Conservation (phyloP, 2,797 vertebrate species). For the Coilia nasus region DNA sequence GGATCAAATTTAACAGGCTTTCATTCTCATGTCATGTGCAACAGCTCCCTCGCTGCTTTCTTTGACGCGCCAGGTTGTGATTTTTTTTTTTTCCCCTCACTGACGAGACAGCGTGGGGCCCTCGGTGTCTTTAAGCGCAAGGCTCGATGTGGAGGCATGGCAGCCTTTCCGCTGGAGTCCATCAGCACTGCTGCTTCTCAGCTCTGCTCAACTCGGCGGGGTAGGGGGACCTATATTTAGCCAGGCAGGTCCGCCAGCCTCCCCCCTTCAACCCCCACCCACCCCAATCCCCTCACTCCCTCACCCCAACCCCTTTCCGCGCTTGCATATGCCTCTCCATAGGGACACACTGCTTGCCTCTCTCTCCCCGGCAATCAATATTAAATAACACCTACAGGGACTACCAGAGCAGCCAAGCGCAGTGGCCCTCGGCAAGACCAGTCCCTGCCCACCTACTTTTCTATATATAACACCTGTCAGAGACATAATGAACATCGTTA, state of each 20-base stretch:
- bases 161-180: conserved; percentile 46
- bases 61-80: not conserved
- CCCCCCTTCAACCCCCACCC: conserved; percentile 22
- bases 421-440: conserved; percentile 66
- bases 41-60: not conserved
- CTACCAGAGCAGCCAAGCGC: conserved; percentile 60
- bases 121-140: conserved; percentile 40
- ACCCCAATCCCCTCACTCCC: too few relatives aligned
- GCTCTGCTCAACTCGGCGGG: conserved; percentile 38
- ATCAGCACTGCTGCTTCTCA: conserved; percentile 55
- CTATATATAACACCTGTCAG: conserved; percentile 73
- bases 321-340: conserved; percentile 53
- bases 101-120: not conserved
- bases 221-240: conserved; percentile 64
- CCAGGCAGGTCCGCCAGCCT: conserved; percentile 54
- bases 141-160: not conserved
- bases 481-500: conserved; percentile 78
- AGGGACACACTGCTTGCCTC: conserved; percentile 53
- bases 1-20: conserved; percentile 27
- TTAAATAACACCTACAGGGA: conserved; percentile 73
- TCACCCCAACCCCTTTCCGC: conserved; percentile 40
- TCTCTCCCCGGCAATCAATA: conserved; percentile 71
- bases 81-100: not conserved
- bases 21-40: conserved; percentile 8
- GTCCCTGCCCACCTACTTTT: conserved; percentile 72